Evolutionary conservation across 2,888 invertebrate species (phyloP).

Genomic region (Tetranychus piercei): DNA sequence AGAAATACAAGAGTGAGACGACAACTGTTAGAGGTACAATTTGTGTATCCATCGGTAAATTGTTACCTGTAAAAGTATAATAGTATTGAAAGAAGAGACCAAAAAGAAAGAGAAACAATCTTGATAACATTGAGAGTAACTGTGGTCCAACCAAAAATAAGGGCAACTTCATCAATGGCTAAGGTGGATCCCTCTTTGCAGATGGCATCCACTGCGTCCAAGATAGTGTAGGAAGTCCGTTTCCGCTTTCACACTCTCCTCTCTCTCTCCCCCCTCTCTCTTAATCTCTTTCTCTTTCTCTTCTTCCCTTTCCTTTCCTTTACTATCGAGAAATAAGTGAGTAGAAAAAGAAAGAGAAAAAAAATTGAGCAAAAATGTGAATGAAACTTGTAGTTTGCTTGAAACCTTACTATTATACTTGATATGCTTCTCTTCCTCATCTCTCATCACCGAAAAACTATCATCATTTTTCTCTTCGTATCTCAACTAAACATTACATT

Average conservation of each 20-base stretch:
- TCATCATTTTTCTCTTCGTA: background rate
- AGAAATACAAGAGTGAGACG: background rate
- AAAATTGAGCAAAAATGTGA: background rate
- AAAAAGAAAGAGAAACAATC: background rate
- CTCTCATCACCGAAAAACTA: background rate
- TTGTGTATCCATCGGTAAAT: background rate
- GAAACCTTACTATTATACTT: background rate
- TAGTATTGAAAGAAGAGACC: background rate
- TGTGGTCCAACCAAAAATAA: background rate
- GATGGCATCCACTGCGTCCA: no score
- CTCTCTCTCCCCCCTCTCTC: background rate
- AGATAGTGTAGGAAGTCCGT: constrained; percentile 4
- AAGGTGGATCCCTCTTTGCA: background rate
- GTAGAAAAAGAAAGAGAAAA: background rate
- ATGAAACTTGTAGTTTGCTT: background rate
- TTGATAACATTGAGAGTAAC: background rate
- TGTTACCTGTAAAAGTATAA: background rate
- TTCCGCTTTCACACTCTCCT: constrained; percentile 5
- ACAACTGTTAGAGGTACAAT: background rate
- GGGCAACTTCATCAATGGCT: constrained; percentile 1
- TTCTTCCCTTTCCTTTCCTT: background rate
- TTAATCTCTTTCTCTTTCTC: background rate
- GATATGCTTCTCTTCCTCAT: background rate
- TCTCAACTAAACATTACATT: background rate
- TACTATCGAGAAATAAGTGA: background rate